phyloP scores from a whole-genome alignment of 2,797 vertebrate species.

The Oryzias sinensis region DNA sequence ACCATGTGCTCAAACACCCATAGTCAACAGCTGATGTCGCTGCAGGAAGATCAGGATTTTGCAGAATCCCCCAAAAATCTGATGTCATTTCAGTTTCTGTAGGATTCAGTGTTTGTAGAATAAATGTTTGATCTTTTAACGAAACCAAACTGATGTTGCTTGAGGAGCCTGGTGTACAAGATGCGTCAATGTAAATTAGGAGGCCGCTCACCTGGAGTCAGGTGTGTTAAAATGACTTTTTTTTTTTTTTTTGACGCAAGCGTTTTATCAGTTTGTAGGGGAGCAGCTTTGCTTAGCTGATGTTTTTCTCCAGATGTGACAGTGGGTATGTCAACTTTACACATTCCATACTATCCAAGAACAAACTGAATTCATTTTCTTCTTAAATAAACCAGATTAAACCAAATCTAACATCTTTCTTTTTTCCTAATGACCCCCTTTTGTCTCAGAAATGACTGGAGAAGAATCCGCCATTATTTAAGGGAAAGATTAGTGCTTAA shows the following conservation, averaged over 20 bases:
- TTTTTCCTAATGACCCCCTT: no score
- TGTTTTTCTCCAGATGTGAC: conserved; percentile 44
- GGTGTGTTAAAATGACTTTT: conserved; percentile 59
- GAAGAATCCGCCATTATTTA: conserved; percentile 11
- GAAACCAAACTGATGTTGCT: no score
- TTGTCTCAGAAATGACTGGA: no score
- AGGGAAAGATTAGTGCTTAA: conserved; percentile 42
- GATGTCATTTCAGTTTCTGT: conserved; percentile 24
- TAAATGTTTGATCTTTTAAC: conserved; percentile 28
- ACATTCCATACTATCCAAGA: conserved; percentile 10
- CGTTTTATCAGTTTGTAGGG: conserved; percentile 36
- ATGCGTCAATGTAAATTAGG: no score
- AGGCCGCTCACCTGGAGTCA: conserved; percentile 35
- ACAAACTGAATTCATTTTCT: no score
- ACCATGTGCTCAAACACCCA: conserved; percentile 45
- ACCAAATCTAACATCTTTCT: no score
- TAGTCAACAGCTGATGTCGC: conserved; percentile 28
- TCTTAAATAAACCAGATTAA: no score
- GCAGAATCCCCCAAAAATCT: background rate
- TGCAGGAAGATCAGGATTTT: conserved; percentile 11
- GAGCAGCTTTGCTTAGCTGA: conserved; percentile 23
- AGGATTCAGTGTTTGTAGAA: conserved; percentile 33
- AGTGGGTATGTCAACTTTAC: conserved; percentile 29
- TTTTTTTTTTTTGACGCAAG: conserved; percentile 41
- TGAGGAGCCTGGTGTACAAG: no score